Evolutionary conservation across 1,140 invertebrate species (phyloP), one percentile per base, ranked within the genome.

Genomic region (Halesus radiatus): DNA sequence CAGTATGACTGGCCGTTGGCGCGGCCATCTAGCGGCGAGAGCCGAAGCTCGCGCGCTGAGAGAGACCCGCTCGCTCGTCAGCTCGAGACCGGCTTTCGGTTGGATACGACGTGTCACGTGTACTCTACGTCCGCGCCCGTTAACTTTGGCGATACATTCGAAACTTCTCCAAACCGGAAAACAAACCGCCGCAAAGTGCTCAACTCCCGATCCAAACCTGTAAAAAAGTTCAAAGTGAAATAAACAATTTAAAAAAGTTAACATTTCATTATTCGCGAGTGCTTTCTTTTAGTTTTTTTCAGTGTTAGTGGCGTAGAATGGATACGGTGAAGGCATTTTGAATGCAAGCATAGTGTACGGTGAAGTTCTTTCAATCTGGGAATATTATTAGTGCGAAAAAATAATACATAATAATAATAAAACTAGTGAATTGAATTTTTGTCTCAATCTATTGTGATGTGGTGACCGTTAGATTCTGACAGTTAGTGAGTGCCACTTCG

Each of bases 21-120:
- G 37, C 53, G 77, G 78, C 78, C 70, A 79, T 74, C 78, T 79
- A 73, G 77, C 66, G 77, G 77, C 68, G 29, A 3, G 52, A 8
- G n/a, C 64, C 77, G 77, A 79, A 72, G 77, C 58, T 70, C 50
- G 29, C 70, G 58, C 64, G 56, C 52, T 8, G 26, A 23, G 52
- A 29, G 52, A 37, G 29, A 7, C 70, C 32, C 6, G 18, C 37
- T 10, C 37, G 16, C 29, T 37, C 37, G 10, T 15, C 70, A 22
- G 26, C 64, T 70, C 56, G 78, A 79, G 78, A 74, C 70, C 78
- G 78, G 53, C 78, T 66, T 29, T 66, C 78, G 78, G 56, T 58
- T 56, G 58, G 60, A 72, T 66, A 60, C 70, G 78, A 79, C 78
- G 78, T 79, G 70, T 58, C 53, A 72, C 72, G 66, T 73, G 76